Evolutionary conservation across 1,140 invertebrate genomes (phyloP).

Genomic region (Bombus difficillimus): DNA sequence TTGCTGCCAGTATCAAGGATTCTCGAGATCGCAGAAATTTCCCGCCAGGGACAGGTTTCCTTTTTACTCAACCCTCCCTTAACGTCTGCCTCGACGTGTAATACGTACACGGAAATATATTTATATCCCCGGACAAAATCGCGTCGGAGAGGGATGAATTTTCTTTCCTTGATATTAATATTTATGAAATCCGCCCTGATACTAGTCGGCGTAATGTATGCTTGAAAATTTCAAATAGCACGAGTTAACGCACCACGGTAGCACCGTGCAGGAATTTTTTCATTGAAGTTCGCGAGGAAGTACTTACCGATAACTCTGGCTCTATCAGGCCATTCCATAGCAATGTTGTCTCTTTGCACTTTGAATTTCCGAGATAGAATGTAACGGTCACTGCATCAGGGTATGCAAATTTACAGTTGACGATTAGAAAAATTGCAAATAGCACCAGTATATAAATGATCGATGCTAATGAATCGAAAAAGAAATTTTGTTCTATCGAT

Average conservation of each 20-base stretch:
- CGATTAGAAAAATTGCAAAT: not conserved
- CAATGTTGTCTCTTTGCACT: not conserved
- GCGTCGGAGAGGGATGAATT: constrained; percentile 13
- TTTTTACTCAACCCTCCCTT: constrained; percentile 15
- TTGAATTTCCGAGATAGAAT: not conserved
- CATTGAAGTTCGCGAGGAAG: not conserved
- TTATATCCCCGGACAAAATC: constrained; percentile 15
- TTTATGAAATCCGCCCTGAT: constrained; percentile 42
- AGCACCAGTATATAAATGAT: too few species aligned
- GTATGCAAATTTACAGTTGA: not conserved
- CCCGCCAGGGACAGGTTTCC: constrained; percentile 12
- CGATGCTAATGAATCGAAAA: not conserved
- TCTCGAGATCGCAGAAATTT: constrained; percentile 36
- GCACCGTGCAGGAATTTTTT: not conserved
- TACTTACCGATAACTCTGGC: not conserved
- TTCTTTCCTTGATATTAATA: constrained; percentile 32
- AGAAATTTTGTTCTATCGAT: not conserved
- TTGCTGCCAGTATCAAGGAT: constrained; percentile 27
- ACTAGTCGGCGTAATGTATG: constrained; percentile 12
- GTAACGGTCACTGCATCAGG: not conserved
- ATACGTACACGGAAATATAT: constrained; percentile 28
- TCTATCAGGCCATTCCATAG: not conserved
- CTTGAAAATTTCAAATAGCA: constrained; percentile 22
- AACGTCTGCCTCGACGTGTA: not conserved
- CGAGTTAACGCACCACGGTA: not conserved